Evolutionary conservation across 2,888 invertebrate genomes (phyloP), one percentile per base, ranked within the genome.

Genomic region (Phaonia tiefii): DNA sequence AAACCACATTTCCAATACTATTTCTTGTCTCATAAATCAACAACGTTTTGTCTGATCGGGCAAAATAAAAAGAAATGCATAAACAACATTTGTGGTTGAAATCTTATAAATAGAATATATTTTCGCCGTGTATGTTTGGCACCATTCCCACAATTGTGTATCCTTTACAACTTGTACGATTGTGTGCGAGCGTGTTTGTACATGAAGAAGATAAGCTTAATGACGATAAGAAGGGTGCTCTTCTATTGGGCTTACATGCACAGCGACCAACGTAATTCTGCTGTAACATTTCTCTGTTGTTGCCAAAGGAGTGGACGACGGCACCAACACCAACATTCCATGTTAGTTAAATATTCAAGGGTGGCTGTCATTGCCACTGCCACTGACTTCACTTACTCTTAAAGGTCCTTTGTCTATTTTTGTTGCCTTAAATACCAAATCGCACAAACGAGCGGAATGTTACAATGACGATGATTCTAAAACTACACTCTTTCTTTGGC

Each of bases 261-360:
- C 42, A 42, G 10, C 46, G 11, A 46, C 46, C n/a, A n/a, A n/a
- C n/a, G 11, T n/a, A n/a, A 15, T 7, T 46, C 46, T 13, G 22
- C 7, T 51, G 51, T 51, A 22, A n/a, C n/a, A n/a, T 51, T 51
- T 51, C 22, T 49, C 2, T 17, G 2, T 5, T 49, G 42, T 5
- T 49, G 17, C n/a, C n/a, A n/a, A n/a, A n/a, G n/a, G n/a, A n/a
- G n/a, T n/a, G n/a, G n/a, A n/a, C n/a, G n/a, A n/a, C 31, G 8
- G 8, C 31, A 31, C 31, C n/a, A 31, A 31, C 31, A 31, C 3
- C 31, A 31, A 31, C 31, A 31, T n/a, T n/a, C 69, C 75, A 75
- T 69, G 69, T 75, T 75, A 63, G 42, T 63, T 39, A 70, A 69
- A 69, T 51, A 70, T 69, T 75, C 63, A 70, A 76, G 70, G 75